Percentiles rank a stretch among this genome's conserved stretches.
These are phyloP conservation scores for Gisinianus flammeolus DNA, from an alignment of 2,888 invertebrate species.

Conservation along the genomic window DNA sequence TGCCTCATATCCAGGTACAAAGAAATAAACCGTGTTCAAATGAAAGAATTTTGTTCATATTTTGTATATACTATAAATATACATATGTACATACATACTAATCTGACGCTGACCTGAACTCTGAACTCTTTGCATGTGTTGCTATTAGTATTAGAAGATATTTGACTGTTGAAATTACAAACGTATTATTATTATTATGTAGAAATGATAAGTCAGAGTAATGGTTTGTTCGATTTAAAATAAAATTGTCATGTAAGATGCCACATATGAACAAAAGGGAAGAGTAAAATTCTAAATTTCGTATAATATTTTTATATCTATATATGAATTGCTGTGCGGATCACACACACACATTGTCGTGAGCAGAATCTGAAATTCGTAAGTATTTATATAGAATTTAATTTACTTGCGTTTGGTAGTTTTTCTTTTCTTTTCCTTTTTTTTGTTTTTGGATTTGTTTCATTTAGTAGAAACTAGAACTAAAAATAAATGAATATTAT, in stretches of 20 bases:
- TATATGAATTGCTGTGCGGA: slow-evolving; percentile 7
- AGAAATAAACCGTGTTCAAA: slow-evolving; percentile 39
- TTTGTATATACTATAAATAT: neutral
- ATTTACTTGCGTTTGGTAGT: neutral
- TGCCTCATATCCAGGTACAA: slow-evolving; percentile 64
- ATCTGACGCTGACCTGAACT: no score
- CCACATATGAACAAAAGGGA: neutral
- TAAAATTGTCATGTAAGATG: no score
- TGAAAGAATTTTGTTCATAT: slow-evolving; percentile 13
- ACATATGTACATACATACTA: no score
- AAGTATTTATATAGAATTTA: slow-evolving; percentile 22
- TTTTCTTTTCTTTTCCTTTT: neutral
- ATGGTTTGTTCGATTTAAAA: no score
- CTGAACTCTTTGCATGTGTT: no score
- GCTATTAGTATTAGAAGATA: no score
- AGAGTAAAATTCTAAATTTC: neutral
- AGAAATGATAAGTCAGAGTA: no score
- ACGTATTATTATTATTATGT: no score
- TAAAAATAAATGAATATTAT: neutral
- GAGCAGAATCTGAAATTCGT: slow-evolving; percentile 32
- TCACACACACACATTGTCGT: neutral
- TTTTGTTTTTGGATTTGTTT: neutral
- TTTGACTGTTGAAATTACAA: no score
- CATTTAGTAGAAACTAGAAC: neutral
- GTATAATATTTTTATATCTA: neutral